Evolutionary conservation across 2,888 invertebrate species (phyloP).

Genomic region (Chironomus tentans): DNA sequence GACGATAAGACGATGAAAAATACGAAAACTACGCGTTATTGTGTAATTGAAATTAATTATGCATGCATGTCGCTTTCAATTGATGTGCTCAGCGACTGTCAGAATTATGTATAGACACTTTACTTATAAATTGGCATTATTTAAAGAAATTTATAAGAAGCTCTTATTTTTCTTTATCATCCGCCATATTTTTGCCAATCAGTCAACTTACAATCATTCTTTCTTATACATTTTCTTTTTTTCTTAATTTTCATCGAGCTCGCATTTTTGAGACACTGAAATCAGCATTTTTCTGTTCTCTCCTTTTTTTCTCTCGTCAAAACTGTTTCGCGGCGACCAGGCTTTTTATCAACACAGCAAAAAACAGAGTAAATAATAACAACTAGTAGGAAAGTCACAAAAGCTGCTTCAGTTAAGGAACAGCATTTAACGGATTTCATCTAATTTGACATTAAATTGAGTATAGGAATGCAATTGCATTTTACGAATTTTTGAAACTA

Average conservation of each 20-base stretch:
- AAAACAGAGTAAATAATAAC: no score
- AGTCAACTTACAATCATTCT: background rate
- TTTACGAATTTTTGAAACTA: no score
- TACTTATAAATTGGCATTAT: background rate
- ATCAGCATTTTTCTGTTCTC: background rate
- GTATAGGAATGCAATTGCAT: no score
- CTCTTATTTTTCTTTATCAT: background rate
- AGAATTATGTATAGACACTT: background rate
- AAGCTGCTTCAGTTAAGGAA: no score
- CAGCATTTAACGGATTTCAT: no score
- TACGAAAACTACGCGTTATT: background rate
- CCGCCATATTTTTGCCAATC: constrained; percentile 10
- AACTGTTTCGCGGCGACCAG: background rate
- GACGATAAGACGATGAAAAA: background rate
- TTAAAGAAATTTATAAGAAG: background rate
- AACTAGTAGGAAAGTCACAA: no score
- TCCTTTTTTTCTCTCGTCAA: background rate
- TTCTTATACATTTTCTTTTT: background rate
- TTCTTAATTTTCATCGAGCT: background rate
- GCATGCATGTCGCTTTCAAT: constrained; percentile 11
- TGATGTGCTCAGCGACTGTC: background rate
- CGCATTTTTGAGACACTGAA: background rate
- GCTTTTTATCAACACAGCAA: background rate
- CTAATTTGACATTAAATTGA: no score
- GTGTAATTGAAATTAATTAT: constrained; percentile 12